Base-by-base conservation (phyloP, 2,113 vertebrate species). In the Etheostoma cragini region DNA sequence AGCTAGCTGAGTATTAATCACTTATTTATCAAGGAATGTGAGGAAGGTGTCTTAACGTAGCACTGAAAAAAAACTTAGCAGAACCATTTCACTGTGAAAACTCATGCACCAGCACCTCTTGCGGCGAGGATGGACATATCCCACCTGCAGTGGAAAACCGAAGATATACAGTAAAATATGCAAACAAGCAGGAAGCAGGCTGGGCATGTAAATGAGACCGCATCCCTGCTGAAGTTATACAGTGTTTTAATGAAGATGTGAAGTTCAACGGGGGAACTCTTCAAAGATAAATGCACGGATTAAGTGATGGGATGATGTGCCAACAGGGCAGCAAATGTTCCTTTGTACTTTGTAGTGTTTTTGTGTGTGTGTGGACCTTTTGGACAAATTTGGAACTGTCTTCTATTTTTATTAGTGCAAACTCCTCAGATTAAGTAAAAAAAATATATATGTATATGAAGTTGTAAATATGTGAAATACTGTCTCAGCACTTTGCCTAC, bases 31-130 rank as follows among this genome's bases (percentile, higher is more conserved):
- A 61, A 70, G 46, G 12, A 79, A 58, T 35, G 50, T 11, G 61
- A 65, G 52, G 26, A 79, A 52, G 60, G 69, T 76, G 52, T 88
- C 56, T 67, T 56, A 72, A 77, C 8, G 8, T 62, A 80, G 62
- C 80, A 68, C 78, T 82, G 79, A 82, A 76, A 66, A 24, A 49
- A 66, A 77, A 87, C 53, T 70, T 47, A 71, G 46, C 63, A 26
- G 78, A 89, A 82, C 90, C 91, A 76, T 79, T 79, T 86, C 89
- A 91, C 91, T 92, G 91, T 94, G 92, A 92, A 92, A 85, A 65
- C 47, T 70, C 22, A 72, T 26, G 72, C 67, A 77, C 56, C 84
- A 74, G 88, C 86, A 82, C 63, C 72, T 87, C 66, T 57, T 50
- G 65, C 61, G 49, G 69, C 72, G 63, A 16, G 21, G 73, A 3